These are phyloP conservation scores for Drosophila multiciliata DNA, from an alignment of 2,888 invertebrate genomes.

Conservation along the genomic window DNA sequence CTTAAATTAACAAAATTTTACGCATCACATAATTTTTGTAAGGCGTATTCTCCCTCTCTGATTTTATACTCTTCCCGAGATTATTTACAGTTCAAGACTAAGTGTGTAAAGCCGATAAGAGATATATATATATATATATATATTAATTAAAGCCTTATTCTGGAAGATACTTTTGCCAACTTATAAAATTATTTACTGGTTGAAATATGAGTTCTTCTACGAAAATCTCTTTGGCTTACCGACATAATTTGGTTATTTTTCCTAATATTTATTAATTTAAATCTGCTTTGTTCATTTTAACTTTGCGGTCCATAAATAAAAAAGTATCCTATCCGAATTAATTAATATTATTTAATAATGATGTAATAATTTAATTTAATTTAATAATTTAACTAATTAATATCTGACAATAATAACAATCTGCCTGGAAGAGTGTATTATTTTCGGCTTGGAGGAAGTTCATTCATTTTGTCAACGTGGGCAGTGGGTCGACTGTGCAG, in stretches of 20 bases:
- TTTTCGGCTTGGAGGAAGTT: background rate
- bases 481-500: slow-evolving; percentile 50
- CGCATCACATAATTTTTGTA: slow-evolving; percentile 72
- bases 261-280: background rate
- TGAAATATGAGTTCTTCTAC: background rate
- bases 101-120: background rate
- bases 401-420: background rate
- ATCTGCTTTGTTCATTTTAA: background rate
- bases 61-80: slow-evolving; percentile 6
- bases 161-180: too few relatives aligned
- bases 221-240: background rate
- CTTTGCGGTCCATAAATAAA: background rate
- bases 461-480: slow-evolving; percentile 68
- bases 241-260: background rate
- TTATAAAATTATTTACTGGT: too few relatives aligned
- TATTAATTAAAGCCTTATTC: too few relatives aligned
- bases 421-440: background rate
- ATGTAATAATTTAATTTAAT: too few relatives aligned
- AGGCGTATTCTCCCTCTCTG: slow-evolving; percentile 6
- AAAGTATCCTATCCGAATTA: background rate
- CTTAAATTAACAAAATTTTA: slow-evolving; percentile 77
- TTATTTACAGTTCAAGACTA: background rate
- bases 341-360: too few relatives aligned
- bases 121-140: background rate
- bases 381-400: too few relatives aligned